Conservation (phyloP, 2,797 vertebrate genomes). For the Mormyrops boulengeri region DNA sequence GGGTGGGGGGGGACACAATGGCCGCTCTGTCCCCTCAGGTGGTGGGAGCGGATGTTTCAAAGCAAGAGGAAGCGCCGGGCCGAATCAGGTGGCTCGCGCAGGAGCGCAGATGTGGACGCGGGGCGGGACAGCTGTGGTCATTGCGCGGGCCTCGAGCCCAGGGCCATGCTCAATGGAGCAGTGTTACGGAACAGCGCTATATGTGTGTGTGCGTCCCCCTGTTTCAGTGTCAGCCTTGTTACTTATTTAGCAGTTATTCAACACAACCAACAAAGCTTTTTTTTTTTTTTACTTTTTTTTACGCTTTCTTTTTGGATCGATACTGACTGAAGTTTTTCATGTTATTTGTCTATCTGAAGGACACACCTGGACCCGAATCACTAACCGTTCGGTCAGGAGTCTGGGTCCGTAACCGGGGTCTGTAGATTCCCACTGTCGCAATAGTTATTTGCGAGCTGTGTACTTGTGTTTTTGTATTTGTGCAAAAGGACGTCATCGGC, state of each 20-base stretch:
- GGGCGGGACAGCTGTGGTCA: conserved; percentile 23
- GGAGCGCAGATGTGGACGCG: conserved; percentile 19
- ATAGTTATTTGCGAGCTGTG: neutral
- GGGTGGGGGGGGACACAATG: conserved; percentile 41
- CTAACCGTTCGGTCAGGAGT: neutral
- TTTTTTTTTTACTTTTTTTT: neutral
- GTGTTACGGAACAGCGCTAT: conserved; percentile 16
- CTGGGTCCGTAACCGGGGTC: neutral
- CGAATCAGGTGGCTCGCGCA: conserved; percentile 19
- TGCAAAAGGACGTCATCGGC: neutral
- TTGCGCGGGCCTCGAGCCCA: neutral
- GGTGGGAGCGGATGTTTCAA: neutral
- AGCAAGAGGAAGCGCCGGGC: conserved; percentile 36
- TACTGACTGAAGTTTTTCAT: neutral
- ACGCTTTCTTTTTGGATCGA: neutral
- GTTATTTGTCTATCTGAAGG: neutral
- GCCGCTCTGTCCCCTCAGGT: conserved; percentile 57
- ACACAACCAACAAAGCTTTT: neutral
- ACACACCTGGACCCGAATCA: neutral
- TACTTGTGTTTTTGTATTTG: neutral
- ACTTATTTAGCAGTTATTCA: neutral
- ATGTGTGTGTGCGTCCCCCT: conserved; percentile 20
- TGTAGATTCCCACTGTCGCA: neutral
- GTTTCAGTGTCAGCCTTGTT: neutral
- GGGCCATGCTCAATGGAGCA: conserved; percentile 18